phyloP scores from a whole-genome alignment of 2,888 invertebrate genomes.

The Autographa pulchrina region DNA sequence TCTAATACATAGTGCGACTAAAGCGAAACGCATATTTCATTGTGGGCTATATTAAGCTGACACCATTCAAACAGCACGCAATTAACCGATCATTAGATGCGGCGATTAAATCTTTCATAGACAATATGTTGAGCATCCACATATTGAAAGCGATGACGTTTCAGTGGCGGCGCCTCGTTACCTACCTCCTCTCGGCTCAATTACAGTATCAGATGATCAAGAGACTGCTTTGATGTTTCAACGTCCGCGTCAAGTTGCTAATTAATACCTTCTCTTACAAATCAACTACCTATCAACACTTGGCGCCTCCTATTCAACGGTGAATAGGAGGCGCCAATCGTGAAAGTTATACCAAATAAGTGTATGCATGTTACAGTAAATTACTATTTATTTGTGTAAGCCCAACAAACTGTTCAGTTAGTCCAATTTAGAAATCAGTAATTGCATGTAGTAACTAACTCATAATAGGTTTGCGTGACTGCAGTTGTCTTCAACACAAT shows the following conservation, averaged over 20 bases:
- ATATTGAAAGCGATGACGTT: slow-evolving; percentile 34
- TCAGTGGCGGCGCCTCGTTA: slow-evolving; percentile 36
- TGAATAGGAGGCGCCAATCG: slow-evolving; percentile 25
- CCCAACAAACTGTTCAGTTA: slow-evolving; percentile 3
- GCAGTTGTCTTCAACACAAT: slow-evolving; percentile 67
- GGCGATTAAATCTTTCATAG: slow-evolving; percentile 57
- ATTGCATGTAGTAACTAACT: slow-evolving; percentile 44
- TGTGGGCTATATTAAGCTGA: slow-evolving; percentile 58
- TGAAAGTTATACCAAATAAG: slow-evolving; percentile 12
- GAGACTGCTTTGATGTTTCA: slow-evolving; percentile 50
- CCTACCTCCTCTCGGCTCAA: slow-evolving; percentile 41
- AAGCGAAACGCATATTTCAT: slow-evolving; percentile 62
- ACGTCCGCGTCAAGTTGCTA: slow-evolving; percentile 42
- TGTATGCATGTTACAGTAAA: slow-evolving; percentile 4
- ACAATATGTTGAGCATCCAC: slow-evolving; percentile 46
- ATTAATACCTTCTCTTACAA: slow-evolving; percentile 57
- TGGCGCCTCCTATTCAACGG: too few relatives aligned
- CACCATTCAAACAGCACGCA: slow-evolving; percentile 61
- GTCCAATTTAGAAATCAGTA: slow-evolving; percentile 10
- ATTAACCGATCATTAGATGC: slow-evolving; percentile 64
- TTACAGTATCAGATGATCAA: slow-evolving; percentile 36
- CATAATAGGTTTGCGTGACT: slow-evolving; percentile 66
- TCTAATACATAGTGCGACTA: slow-evolving; percentile 44
- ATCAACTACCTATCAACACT: slow-evolving; percentile 46
- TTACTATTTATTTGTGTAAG: slow-evolving; percentile 8